These are phyloP conservation scores for Nymphalis polychloros DNA, from an alignment of 2,888 invertebrate genomes.

Conservation along the genomic window DNA sequence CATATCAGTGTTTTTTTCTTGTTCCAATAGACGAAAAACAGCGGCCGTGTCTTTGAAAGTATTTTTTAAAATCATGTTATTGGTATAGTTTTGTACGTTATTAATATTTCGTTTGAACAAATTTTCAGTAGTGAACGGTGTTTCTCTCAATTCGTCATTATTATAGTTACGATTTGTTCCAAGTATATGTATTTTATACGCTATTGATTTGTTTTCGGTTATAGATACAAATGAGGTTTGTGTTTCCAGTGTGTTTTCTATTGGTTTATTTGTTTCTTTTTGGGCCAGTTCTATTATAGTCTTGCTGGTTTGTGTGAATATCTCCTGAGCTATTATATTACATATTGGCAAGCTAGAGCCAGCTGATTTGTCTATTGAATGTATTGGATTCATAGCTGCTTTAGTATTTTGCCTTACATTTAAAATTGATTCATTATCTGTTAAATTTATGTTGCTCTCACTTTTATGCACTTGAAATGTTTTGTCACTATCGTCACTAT, in stretches of 20 bases:
- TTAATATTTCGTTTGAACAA: background rate
- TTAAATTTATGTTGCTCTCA: slow-evolving; percentile 48
- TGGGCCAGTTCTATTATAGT: slow-evolving; percentile 78
- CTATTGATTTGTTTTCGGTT: slow-evolving; percentile 59
- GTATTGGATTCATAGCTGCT: slow-evolving; percentile 42
- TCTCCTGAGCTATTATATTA: slow-evolving; percentile 60
- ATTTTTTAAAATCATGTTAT: background rate
- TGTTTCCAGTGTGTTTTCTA: slow-evolving; percentile 56
- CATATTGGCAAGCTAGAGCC: slow-evolving; percentile 46
- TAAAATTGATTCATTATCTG: slow-evolving; percentile 34
- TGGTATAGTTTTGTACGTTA: background rate
- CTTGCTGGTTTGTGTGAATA: slow-evolving; percentile 82
- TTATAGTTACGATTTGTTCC: slow-evolving; percentile 21
- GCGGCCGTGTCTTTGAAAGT: background rate
- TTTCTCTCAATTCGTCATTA: background rate
- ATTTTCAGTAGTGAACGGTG: background rate
- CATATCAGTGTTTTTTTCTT: background rate
- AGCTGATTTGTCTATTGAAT: slow-evolving; percentile 30
- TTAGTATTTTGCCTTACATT: slow-evolving; percentile 39
- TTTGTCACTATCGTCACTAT: slow-evolving; percentile 63
- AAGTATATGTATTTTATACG: slow-evolving; percentile 56
- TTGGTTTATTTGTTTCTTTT: slow-evolving; percentile 48
- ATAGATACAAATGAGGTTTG: slow-evolving; percentile 71
- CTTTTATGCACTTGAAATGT: slow-evolving; percentile 47
- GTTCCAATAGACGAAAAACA: background rate